Conservation (phyloP, 2,797 vertebrate genomes). For the Girardinus metallicus region DNA sequence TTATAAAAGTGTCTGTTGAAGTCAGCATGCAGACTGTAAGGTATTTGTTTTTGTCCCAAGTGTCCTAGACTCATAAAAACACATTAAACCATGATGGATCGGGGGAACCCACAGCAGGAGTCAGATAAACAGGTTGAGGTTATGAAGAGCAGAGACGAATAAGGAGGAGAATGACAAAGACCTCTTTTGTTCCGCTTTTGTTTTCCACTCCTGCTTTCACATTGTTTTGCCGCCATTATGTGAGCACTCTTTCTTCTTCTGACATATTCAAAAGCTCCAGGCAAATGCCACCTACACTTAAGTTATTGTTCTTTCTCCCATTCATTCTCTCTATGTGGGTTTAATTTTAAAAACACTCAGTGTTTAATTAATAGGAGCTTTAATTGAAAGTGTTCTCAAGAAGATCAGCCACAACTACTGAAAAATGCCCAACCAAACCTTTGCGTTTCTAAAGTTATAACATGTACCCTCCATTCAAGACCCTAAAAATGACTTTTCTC, state of each 20-base stretch:
- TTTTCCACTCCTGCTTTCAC: slow-evolving; percentile 17
- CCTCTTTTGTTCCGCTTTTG: slow-evolving; percentile 44
- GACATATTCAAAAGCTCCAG: slow-evolving; percentile 41
- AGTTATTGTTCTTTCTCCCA: slow-evolving; percentile 42
- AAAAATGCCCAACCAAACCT: slow-evolving; percentile 21
- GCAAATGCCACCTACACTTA: slow-evolving; percentile 51
- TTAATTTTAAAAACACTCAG: slow-evolving; percentile 63
- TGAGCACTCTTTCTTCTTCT: slow-evolving; percentile 24
- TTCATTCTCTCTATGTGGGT: slow-evolving; percentile 34
- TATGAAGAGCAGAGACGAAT: slow-evolving; percentile 47
- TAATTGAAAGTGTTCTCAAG: slow-evolving; percentile 66
- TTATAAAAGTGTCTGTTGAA: slow-evolving; percentile 17
- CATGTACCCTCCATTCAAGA: not conserved
- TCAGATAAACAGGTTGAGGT: slow-evolving; percentile 55
- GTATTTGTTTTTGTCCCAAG: slow-evolving; percentile 19
- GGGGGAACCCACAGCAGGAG: slow-evolving; percentile 35
- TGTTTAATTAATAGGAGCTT: slow-evolving; percentile 67
- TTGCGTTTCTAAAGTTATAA: not conserved
- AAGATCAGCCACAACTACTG: slow-evolving; percentile 46
- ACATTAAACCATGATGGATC: slow-evolving; percentile 59
- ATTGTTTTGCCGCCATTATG: slow-evolving; percentile 41
- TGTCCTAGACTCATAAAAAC: slow-evolving; percentile 49
- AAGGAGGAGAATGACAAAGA: slow-evolving; percentile 47
- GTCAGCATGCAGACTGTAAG: slow-evolving; percentile 3
- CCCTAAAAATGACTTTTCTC: not conserved